Evolutionary conservation across 2,797 vertebrate species (phyloP), one percentile per base, ranked within the genome.

Genomic region (Thaleichthys pacificus): DNA sequence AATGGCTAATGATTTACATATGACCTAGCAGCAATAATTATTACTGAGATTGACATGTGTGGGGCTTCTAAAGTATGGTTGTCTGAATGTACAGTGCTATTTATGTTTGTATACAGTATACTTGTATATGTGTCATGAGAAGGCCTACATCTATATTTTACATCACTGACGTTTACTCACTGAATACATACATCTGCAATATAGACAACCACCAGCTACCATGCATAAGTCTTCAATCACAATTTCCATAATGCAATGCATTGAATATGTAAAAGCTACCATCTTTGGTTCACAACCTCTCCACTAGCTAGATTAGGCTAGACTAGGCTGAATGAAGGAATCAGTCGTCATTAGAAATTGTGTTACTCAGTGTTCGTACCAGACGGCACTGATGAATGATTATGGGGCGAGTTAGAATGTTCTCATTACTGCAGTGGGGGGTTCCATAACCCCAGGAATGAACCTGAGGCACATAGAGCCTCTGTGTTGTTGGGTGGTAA

Each of bases 361-460:
- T 66, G 74, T 80, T 77, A 61, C 57, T 63, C 64, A 70, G 80
- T 84, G 81, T 82, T 82, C 78, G 69, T 28, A 58, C 74, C 42
- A 76, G 63, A 54, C 47, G 30, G 42, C 65, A 38, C 56, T 79
- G 77, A 85, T 87, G 80, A 82, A 84, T 85, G 75, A 85, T 84
- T 82, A 82, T 58, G 74, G 75, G 71, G 73, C 42, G 69, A 81
- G 68, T 67, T 72, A 73, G 77, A 70, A 75, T 61, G 60, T 71
- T 77, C 78, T 82, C 79, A 87, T 84, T 83, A 80, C 69, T 47
- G 21, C 68, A 64, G 70, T 69, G 80, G 82, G 82, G 79, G 70
- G 62, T 78, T 78, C 76, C 80, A 71, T 74, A 71, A 68, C 69
- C 60, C 65, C 35, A 11, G 42, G 74, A 80, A 80, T 76, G 67